These are phyloP conservation scores for Epirrita christyi DNA, from an alignment of 2,888 invertebrate species.

Conservation along the genomic window DNA sequence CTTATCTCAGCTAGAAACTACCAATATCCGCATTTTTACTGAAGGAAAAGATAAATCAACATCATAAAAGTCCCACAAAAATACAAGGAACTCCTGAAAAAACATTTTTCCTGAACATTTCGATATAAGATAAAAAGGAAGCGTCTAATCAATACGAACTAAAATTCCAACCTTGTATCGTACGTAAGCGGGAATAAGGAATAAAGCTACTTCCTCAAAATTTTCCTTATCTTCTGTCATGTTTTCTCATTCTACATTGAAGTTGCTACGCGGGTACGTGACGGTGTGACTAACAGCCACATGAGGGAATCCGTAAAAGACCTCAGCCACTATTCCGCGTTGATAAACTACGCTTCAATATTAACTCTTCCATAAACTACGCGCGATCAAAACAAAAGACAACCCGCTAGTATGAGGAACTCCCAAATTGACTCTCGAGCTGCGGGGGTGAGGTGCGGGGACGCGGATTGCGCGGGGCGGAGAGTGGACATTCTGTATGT, in stretches of 20 bases:
- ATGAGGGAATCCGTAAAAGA: neutral
- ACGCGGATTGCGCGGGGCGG: no score
- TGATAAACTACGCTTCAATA: no score
- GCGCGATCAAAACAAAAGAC: no score
- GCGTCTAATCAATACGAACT: conserved; percentile 23
- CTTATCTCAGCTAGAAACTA: conserved; percentile 17
- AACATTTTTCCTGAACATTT: conserved; percentile 9
- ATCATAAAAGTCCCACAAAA: conserved; percentile 20
- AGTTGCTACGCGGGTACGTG: neutral
- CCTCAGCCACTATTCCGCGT: no score
- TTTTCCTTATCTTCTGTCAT: conserved; percentile 20
- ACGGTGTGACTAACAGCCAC: conserved; percentile 22
- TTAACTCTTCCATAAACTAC: no score
- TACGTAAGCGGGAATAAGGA: conserved; percentile 2
- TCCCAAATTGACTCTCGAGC: no score
- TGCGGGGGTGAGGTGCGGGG: no score
- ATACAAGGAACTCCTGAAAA: conserved; percentile 8
- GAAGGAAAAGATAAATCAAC: conserved; percentile 16
- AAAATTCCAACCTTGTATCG: conserved; percentile 23
- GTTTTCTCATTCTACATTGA: conserved; percentile 12
- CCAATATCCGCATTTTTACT: conserved; percentile 16
- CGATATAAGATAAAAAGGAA: conserved; percentile 22
- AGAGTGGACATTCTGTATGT: no score
- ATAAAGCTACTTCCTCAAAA: conserved; percentile 16
- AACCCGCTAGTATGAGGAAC: no score